A percentile compares a stretch with the other conserved stretches of the same genome.
Evolutionary conservation across 2,797 vertebrate species (phyloP).

Genomic region (Heterohyrax brucei): DNA sequence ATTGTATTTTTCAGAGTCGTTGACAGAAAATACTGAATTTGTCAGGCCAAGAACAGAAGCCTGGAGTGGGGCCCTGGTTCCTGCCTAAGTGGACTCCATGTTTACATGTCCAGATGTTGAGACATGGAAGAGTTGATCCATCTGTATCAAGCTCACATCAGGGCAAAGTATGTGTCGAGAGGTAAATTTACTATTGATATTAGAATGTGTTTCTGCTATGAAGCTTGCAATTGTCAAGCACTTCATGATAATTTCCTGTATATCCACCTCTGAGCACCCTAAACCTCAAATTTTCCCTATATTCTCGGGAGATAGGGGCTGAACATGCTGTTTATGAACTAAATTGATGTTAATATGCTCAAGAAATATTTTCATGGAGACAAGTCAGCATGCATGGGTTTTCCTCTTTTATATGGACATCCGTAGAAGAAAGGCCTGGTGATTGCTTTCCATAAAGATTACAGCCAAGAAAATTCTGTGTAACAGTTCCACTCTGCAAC

Average conservation of each 20-base stretch:
- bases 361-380: not conserved
- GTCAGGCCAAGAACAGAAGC: constrained; percentile 26
- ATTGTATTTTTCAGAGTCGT: constrained; percentile 67
- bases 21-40: constrained; percentile 20
- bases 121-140: constrained; percentile 54
- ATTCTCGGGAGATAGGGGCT: not conserved
- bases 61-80: not conserved
- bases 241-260: not conserved
- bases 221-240: not conserved
- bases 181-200: constrained; percentile 6
- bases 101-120: constrained; percentile 52
- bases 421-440: not conserved
- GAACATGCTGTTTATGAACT: not conserved
- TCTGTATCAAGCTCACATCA: constrained; percentile 62
- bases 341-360: not conserved
- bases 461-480: not conserved
- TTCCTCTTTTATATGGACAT: not conserved
- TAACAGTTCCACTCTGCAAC: not conserved
- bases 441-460: not conserved
- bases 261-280: not conserved
- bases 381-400: not conserved
- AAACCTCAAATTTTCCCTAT: not conserved
- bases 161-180: constrained; percentile 52
- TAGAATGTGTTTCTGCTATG: constrained; percentile 16
- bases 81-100: constrained; percentile 21